Base-by-base conservation (phyloP, 1,140 invertebrate species). In the Tyrophagus putrescentiae region DNA sequence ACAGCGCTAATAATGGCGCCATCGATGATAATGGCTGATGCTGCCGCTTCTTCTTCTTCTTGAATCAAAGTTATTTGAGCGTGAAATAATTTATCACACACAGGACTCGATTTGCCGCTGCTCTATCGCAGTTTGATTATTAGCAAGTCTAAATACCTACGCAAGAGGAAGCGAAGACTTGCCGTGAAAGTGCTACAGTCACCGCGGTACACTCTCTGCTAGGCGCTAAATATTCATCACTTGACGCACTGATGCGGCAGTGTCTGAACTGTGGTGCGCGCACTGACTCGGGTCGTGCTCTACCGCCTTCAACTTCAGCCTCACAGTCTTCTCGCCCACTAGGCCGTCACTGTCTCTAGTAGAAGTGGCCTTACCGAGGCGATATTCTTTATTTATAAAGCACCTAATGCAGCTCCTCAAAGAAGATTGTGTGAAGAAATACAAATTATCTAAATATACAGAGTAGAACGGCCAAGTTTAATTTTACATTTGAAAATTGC, bases 71-170 rank as follows among this genome's bases (percentile, higher is more conserved):
- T 48, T 48, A 48, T 48, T 48, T 48, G 18, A 48, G 45, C 45
- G 45, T 48, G 18, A 48, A 48, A 48, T 48, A 48, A 48, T 48
- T 48, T 48, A 48, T 48, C 45, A 48, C 45, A 48, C 9, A 48
- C 45, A 48, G 36, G 45, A 7, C 45, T 48, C 45, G 45, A 6
- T 6, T 21, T 48, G 23, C 36, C 13, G 21, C 36, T 13, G n/a
- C 7, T 48, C 21, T 48, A 48, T 48, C 45, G 45, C 7, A 21
- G 23, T 48, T 7, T 48, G 7, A 48, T 48, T 48, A 48, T 48
- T 48, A 48, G 45, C 45, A 48, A 48, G 45, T 48, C 45, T 48
- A 48, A 48, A 48, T 48, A 48, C 45, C 45, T 48, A 48, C 21
- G 13, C 21, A n/a, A 21, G 36, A 13, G 21, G 36, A 39, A 39